These are phyloP conservation scores for Neoitamus cyanurus DNA, from an alignment of 2,888 invertebrate species.

Conservation along the genomic window DNA sequence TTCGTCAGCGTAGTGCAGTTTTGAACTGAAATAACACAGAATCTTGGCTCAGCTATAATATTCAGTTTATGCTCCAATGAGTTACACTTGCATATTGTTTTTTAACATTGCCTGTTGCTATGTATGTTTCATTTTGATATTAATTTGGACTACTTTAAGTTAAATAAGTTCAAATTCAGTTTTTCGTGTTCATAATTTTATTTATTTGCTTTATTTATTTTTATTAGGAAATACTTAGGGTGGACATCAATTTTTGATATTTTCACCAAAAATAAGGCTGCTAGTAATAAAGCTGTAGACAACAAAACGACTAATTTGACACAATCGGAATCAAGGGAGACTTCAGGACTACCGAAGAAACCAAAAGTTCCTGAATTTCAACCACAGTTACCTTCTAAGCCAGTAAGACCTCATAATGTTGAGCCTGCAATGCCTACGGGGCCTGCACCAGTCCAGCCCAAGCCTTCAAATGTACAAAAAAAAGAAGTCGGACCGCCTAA, in stretches of 20 bases:
- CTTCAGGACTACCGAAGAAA: constrained; percentile 51
- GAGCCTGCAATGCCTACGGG: neutral
- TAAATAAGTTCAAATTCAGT: constrained; percentile 50
- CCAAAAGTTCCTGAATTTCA: constrained; percentile 50
- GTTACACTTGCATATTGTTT: neutral
- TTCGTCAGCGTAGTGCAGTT: neutral
- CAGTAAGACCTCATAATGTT: neutral
- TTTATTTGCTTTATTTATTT: constrained; percentile 54
- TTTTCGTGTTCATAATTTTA: constrained; percentile 48
- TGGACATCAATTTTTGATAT: constrained; percentile 63
- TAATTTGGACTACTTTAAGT: constrained; percentile 52
- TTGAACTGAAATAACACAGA: neutral
- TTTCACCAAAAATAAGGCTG: constrained; percentile 60
- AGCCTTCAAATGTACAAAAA: neutral
- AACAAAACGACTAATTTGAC: constrained; percentile 48
- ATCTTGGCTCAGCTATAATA: neutral
- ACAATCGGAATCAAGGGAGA: constrained; percentile 45
- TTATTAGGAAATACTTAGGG: constrained; percentile 64
- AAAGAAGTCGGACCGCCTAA: neutral
- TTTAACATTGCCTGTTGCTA: neutral
- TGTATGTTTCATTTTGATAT: constrained; percentile 22
- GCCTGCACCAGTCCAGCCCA: neutral
- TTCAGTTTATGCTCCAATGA: neutral
- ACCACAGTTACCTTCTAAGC: constrained; percentile 48
- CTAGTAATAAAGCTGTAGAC: constrained; percentile 58